Conservation (phyloP, 2,888 invertebrate species). For the Scotopteryx bipunctaria region DNA sequence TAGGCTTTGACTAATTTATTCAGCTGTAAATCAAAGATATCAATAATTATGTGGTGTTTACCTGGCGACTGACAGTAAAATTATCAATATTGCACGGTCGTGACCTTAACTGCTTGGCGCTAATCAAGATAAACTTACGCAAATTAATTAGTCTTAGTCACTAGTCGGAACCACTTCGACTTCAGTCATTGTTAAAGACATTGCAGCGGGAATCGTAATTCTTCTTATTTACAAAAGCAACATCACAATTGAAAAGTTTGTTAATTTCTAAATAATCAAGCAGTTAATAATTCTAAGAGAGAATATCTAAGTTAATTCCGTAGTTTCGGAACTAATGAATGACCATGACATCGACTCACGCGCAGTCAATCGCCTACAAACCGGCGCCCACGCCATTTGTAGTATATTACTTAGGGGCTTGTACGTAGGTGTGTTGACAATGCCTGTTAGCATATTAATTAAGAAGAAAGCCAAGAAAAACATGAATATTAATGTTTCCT, state of each 20-base stretch:
- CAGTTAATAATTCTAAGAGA: slow-evolving; percentile 24
- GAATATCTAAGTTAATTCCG: slow-evolving; percentile 32
- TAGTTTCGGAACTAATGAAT: slow-evolving; percentile 54
- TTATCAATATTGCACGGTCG: slow-evolving; percentile 22
- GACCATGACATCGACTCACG: slow-evolving; percentile 68
- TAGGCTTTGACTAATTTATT: slow-evolving; percentile 30
- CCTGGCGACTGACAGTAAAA: slow-evolving; percentile 12
- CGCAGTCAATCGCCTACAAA: slow-evolving; percentile 62
- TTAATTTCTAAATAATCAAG: slow-evolving; percentile 22
- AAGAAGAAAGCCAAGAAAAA: slow-evolving; percentile 76
- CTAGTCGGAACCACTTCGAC: slow-evolving; percentile 15
- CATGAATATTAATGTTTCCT: slow-evolving; percentile 69
- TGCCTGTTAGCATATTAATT: slow-evolving; percentile 81
- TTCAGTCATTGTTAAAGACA: slow-evolving; percentile 10
- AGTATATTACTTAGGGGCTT: slow-evolving; percentile 54
- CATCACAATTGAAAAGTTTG: slow-evolving; percentile 15
- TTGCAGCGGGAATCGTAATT: slow-evolving; percentile 4
- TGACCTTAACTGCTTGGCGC: slow-evolving; percentile 17
- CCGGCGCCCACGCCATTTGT: slow-evolving; percentile 55
- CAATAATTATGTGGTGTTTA: slow-evolving; percentile 18
- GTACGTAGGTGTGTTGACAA: slow-evolving; percentile 75
- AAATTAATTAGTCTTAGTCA: slow-evolving; percentile 26
- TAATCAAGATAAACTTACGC: slow-evolving; percentile 26
- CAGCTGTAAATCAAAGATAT: slow-evolving; percentile 27
- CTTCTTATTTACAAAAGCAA: slow-evolving; percentile 9